Evolutionary conservation across 2,888 invertebrate genomes (phyloP), one percentile per base, ranked within the genome.

Genomic region (Drosophila gaucha): DNA sequence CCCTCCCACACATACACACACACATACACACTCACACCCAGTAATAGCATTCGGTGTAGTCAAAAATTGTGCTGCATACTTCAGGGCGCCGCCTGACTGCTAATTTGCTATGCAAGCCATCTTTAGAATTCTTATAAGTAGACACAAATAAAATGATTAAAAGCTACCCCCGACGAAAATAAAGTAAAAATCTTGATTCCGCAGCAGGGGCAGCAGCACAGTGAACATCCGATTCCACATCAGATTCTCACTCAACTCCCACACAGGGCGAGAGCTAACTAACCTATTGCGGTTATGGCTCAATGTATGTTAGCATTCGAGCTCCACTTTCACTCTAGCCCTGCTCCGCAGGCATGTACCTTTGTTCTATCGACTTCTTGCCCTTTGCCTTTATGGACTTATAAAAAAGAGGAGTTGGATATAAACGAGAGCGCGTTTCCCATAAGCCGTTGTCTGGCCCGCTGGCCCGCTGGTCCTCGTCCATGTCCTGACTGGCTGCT

Each of bases 71-170:
- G 43, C 50, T 62, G 72, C 74, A 68, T 77, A 57, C 70, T 78
- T 67, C 20, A 30, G 68, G 67, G 59, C 51, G 76, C 43, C 28
- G 55, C 30, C 50, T 59, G 62, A 50, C 49, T 77, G 84, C 86
- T 87, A 87, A 86, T 86, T 87, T 85, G 87, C 76, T 80, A 86
- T 86, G 83, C 86, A 78, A 80, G 74, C 70, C 86, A 86, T 86
- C 87, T 85, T 78, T 69, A 76, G 86, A 74, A 88, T 86, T 74
- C 73, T 62, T 60, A 16, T 46, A 74, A 74, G 73, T 74, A 69
- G 69, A 70, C 71, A 67, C 64, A 80, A 80, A 78, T 75, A 79
- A 84, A 85, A 89, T 89, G 90, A 90, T 90, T 90, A 89, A 89
- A 89, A 80, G 68, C 47, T 64, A 41, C 54, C n/a, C 56, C n/a